Evolutionary conservation across 2,888 invertebrate species (phyloP), one percentile per base, ranked within the genome.

Genomic region (Erannis defoliaria): DNA sequence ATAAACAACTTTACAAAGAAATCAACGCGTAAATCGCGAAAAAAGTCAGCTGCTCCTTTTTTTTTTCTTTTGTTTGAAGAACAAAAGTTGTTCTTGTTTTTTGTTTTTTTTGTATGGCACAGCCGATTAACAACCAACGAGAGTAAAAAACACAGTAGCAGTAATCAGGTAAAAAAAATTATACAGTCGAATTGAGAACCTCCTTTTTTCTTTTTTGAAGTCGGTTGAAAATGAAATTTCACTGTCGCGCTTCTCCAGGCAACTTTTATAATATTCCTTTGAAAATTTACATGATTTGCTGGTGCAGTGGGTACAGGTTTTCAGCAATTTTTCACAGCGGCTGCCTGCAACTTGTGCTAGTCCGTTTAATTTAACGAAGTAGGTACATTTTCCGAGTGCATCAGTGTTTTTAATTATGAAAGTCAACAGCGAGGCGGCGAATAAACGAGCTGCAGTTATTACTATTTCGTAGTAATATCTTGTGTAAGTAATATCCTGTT

Each of bases 311-410:
- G 55, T 60, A 29, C 29, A 12, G 14, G 29, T 19, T 14, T 26
- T 12, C 57, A 58, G 62, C 67, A 37, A 61, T 66, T 70, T 70
- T 67, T 67, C 66, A 67, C 31, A 43, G 31, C 60, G 50, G n/a
- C 49, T 21, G 49, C 56, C 18, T 56, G 53, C 56, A 56, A 50
- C 56, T 56, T 53, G 33, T 16, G 42, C 14, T 21, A 43, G 51
- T 42, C 38, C 37, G 42, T 40, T 55, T 60, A 59, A 59, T 53
- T 59, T 65, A 58, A 62, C 55, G 53, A 37, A 61, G 45, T 40
- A 35, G 37, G 35, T 59, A 45, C 42, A 55, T 67, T 62, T 53
- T 49, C 57, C 45, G 62, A 67, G 53, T 48, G 37, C 62, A 62
- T 64, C 60, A 43, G 21, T 55, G 55, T 53, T 62, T 56, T 56